These are phyloP conservation scores for Turritopsis rubra DNA, from an alignment of 30 jellyfish, hydroid and myxozoan species.

Conservation along the genomic window DNA sequence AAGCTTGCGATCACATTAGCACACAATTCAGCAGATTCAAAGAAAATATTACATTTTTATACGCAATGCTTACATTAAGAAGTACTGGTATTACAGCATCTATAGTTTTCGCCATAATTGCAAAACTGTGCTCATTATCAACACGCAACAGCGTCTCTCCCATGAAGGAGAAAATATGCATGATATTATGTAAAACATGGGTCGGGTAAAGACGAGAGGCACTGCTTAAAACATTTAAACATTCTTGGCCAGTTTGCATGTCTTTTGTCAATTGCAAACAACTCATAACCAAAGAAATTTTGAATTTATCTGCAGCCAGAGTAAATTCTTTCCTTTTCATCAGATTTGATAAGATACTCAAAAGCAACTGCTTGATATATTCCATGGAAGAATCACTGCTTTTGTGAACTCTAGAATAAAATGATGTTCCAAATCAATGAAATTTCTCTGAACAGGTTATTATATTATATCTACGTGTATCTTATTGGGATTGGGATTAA, in stretches of 20 bases:
- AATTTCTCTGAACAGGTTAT: too few relatives aligned
- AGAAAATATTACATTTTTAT: too few relatives aligned
- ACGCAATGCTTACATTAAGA: slow-evolving; percentile 44
- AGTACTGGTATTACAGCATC: slow-evolving; percentile 78
- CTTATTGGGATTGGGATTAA: too few relatives aligned
- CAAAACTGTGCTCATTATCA: slow-evolving; percentile 80
- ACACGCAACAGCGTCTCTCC: slow-evolving; percentile 71
- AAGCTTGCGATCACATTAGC: too few relatives aligned
- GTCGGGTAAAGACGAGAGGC: slow-evolving; percentile 81
- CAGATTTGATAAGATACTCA: slow-evolving; percentile 9
- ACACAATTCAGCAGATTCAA: too few relatives aligned
- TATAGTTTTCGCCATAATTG: slow-evolving; percentile 64
- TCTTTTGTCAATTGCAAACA: slow-evolving; percentile 65
- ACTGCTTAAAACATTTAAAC: slow-evolving; percentile 60
- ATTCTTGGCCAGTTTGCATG: slow-evolving; percentile 82
- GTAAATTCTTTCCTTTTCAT: not conserved
- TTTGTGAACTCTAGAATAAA: not conserved
- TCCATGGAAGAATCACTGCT: slow-evolving; percentile 23
- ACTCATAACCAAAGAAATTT: slow-evolving; percentile 47
- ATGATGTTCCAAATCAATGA: slow-evolving; percentile 31
- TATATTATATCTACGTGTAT: too few relatives aligned
- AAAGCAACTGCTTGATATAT: slow-evolving; percentile 66
- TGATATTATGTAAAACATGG: slow-evolving; percentile 70
- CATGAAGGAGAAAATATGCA: slow-evolving; percentile 90
- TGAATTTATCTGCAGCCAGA: slow-evolving; percentile 50